phyloP scores from a whole-genome alignment of 2,113 vertebrate species.

The Notothenia rossii region DNA sequence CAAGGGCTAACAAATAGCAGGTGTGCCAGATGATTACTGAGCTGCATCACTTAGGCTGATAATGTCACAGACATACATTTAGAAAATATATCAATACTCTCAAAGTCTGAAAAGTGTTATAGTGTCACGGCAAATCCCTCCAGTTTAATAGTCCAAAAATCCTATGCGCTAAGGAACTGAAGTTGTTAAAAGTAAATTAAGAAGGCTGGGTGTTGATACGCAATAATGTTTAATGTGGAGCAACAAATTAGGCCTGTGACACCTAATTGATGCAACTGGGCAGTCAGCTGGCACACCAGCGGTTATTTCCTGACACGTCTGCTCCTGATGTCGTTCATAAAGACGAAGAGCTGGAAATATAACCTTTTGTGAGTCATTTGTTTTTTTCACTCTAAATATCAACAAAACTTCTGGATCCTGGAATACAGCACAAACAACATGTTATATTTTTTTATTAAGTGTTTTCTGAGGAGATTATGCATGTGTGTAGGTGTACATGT shows the following conservation, averaged over 20 bases:
- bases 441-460: neutral
- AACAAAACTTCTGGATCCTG: neutral
- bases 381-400: neutral
- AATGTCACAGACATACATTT: neutral
- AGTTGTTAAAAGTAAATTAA: neutral
- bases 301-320: neutral
- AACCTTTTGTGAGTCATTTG: neutral
- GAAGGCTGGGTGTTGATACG: neutral
- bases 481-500: too few species aligned
- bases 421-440: neutral
- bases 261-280: slow-evolving; percentile 12
- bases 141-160: neutral
- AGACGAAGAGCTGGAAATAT: neutral
- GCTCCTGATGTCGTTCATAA: neutral
- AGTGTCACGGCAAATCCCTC: neutral
- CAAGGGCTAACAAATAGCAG: neutral
- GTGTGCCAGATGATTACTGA: slow-evolving; percentile 19
- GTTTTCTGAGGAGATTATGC: too few species aligned
- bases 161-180: neutral
- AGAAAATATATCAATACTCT: neutral
- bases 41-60: slow-evolving; percentile 10
- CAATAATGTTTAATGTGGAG: slow-evolving; percentile 6
- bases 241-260: neutral
- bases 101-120: neutral
- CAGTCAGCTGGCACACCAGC: slow-evolving; percentile 11